phyloP scores from a whole-genome alignment of 2,888 invertebrate species.

The Beris morrisii region DNA sequence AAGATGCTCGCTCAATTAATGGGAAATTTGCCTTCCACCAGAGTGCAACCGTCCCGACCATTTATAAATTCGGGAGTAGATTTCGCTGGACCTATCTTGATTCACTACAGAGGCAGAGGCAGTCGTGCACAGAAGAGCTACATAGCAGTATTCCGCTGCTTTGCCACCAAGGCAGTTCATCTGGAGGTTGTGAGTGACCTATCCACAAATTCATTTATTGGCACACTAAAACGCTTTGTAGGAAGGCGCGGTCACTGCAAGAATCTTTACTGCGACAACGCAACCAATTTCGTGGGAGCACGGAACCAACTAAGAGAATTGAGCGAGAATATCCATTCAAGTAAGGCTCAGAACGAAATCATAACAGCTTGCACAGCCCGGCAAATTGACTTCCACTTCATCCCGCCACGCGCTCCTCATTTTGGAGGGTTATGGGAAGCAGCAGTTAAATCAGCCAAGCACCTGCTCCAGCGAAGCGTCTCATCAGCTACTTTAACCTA shows the following conservation, averaged over 20 bases:
- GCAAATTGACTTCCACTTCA: slow-evolving; percentile 17
- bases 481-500: slow-evolving; percentile 38
- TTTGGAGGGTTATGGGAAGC: slow-evolving; percentile 40
- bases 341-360: not conserved
- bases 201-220: slow-evolving; percentile 27
- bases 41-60: no score
- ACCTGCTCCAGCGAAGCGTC: not conserved
- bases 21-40: slow-evolving; percentile 36
- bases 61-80: no score
- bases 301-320: slow-evolving; percentile 20
- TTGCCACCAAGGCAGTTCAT: slow-evolving; percentile 32
- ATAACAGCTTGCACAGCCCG: not conserved
- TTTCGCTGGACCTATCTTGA: no score
- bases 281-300: slow-evolving; percentile 32
- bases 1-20: slow-evolving; percentile 40
- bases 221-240: slow-evolving; percentile 21
- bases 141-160: slow-evolving; percentile 31
- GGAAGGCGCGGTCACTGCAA: slow-evolving; percentile 27
- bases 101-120: no score
- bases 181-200: slow-evolving; percentile 25
- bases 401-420: slow-evolving; percentile 32
- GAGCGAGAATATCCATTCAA: slow-evolving; percentile 1
- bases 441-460: slow-evolving; percentile 40
- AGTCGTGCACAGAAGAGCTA: slow-evolving; percentile 33
- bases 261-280: slow-evolving; percentile 30